Base-by-base conservation (phyloP, 2,797 vertebrate species). In the Gadopsis bispinosus region DNA sequence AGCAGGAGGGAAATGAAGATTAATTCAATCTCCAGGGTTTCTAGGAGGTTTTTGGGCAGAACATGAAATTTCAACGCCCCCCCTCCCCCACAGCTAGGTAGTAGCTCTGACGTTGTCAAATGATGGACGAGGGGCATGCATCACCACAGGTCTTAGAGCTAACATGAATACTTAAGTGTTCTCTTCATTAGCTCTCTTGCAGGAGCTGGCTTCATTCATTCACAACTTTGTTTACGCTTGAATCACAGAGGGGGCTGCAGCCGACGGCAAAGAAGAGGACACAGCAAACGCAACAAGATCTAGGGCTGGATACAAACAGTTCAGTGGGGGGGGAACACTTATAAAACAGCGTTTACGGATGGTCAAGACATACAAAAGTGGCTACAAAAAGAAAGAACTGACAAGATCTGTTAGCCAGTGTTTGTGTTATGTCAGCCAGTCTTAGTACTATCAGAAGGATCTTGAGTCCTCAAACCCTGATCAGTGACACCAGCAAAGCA, bases 1-100 rank as follows among this genome's bases (percentile, higher is more conserved):
- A 85, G 84, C 81, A 62, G 83, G 89, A 79, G 88, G 71, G 70
- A 75, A 88, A 92, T 92, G 78, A 88, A 90, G 89, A 89, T 92
- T 81, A 92, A 92, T 94, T 89, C 87, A 92, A 88, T 88, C 76
- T 85, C 81, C 19, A 37, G 73, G 87, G 85, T 90, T 91, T 87
- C 79, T 70, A 20, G n/a, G 50, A 89, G 70, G 39, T 87, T 81
- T 78, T 75, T 61, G 53, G 74, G 63, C 55, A 63, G 82, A 76
- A 83, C 43, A 65, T 79, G 75, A 80, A 77, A 83, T 85, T 55
- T 75, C 58, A 83, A 33, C 37, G 58, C 37, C 73, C 31, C 22
- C 58, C 5, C 45, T 2, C 22, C 35, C 35, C 68, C 65, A 81
- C 67, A 79, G 91, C 81, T 89, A 84, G 47, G 73, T 16, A 22